A percentile compares a stretch with the other conserved stretches of the same genome.
Conservation (phyloP, 2,888 invertebrate genomes). For the Eumerus sabulonum region DNA sequence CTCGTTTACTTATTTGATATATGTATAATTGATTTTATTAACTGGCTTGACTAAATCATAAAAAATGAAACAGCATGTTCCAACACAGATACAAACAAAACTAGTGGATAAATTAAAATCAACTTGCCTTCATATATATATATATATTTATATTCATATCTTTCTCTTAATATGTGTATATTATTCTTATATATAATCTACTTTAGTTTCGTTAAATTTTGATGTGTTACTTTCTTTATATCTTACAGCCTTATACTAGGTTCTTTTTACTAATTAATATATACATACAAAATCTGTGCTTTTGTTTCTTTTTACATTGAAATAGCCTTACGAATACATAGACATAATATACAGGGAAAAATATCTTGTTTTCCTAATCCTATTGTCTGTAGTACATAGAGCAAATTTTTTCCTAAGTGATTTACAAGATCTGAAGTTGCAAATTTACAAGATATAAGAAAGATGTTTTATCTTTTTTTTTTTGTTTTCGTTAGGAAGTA, state of each 20-base stretch:
- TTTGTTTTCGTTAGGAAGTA: too few species aligned
- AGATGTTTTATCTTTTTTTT: too few species aligned
- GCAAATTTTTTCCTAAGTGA: conserved; percentile 26
- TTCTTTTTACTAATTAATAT: conserved; percentile 29
- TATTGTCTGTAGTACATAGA: conserved; percentile 34
- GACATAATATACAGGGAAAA: conserved; percentile 8
- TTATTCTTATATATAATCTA: conserved; percentile 14
- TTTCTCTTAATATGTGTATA: conserved; percentile 25
- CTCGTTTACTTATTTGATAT: conserved; percentile 32
- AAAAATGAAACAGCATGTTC: conserved; percentile 27
- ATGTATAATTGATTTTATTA: conserved; percentile 59
- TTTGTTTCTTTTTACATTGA: conserved; percentile 1
- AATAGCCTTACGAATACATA: neutral
- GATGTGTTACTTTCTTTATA: conserved; percentile 42
- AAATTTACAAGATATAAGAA: conserved; percentile 51
- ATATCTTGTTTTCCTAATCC: conserved; percentile 13
- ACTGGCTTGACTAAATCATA: conserved; percentile 52
- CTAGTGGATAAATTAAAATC: conserved; percentile 30
- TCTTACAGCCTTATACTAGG: conserved; percentile 16
- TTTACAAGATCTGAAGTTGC: conserved; percentile 33
- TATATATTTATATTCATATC: conserved; percentile 18
- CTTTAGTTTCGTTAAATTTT: conserved; percentile 42
- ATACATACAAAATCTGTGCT: neutral
- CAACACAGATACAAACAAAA: conserved; percentile 53
- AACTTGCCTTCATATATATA: conserved; percentile 7